Percentiles rank a stretch among this genome's conserved stretches.
These are phyloP conservation scores for Balaeniceps rex DNA, from an alignment of 2,113 vertebrate species.

Conservation along the genomic window DNA sequence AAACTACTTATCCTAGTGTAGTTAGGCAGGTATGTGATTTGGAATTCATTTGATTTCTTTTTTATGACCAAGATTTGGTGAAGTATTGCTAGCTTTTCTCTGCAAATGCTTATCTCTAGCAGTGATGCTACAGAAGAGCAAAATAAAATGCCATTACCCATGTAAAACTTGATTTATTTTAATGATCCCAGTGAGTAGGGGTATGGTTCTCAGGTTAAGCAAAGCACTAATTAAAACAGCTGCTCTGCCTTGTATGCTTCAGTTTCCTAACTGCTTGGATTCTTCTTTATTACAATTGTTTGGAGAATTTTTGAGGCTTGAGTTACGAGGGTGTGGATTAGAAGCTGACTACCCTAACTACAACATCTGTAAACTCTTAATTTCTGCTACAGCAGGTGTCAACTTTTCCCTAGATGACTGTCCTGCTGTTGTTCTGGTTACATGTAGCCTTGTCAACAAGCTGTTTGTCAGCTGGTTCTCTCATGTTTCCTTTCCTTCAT, in stretches of 20 bases:
- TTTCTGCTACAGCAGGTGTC: slow-evolving; percentile 56
- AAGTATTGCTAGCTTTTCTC: neutral
- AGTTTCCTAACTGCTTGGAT: neutral
- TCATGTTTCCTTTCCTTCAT: slow-evolving; percentile 1
- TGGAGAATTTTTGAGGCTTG: slow-evolving; percentile 13
- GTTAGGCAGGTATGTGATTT: neutral
- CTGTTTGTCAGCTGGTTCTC: neutral
- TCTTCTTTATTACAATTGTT: slow-evolving; percentile 4
- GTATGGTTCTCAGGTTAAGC: slow-evolving; percentile 4
- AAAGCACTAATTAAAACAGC: slow-evolving; percentile 27
- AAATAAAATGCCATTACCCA: neutral
- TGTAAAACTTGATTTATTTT: neutral
- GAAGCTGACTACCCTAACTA: neutral
- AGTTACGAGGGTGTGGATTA: slow-evolving; percentile 1
- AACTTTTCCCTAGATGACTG: slow-evolving; percentile 34
- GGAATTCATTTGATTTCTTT: neutral
- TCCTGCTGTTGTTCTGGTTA: slow-evolving; percentile 30
- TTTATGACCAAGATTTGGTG: neutral
- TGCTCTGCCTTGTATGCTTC: neutral
- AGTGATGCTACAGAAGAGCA: neutral
- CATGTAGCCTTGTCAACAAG: slow-evolving; percentile 29
- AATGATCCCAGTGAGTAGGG: neutral
- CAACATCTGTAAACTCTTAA: slow-evolving; percentile 53
- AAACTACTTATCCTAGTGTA: neutral
- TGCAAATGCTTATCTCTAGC: neutral